phyloP scores from a whole-genome alignment of 2,113 vertebrate species.

The Cyanoderma ruficeps region DNA sequence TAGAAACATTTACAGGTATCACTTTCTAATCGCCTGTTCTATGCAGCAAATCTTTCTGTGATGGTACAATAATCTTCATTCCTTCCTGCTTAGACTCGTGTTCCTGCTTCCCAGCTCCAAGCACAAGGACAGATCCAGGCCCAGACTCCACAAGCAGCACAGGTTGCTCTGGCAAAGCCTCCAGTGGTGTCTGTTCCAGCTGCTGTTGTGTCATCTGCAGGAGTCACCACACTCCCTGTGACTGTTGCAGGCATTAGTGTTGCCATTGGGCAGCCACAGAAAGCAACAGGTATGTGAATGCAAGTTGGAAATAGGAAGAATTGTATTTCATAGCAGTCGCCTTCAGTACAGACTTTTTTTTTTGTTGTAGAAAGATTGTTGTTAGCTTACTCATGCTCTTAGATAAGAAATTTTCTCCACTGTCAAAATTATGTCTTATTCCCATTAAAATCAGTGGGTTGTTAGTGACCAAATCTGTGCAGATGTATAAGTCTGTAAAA shows the following conservation, averaged over 20 bases:
- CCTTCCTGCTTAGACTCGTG: constrained; percentile 72
- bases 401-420: neutral
- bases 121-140: constrained; percentile 82
- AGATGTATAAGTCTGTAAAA: neutral
- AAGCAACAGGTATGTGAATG: constrained; percentile 75
- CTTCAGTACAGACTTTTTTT: neutral
- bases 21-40: neutral
- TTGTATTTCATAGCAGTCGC: neutral
- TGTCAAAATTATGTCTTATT: neutral
- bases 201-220: constrained; percentile 85
- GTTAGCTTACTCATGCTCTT: neutral
- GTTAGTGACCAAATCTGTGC: neutral
- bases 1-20: neutral
- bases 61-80: constrained; percentile 56
- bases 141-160: constrained; percentile 81
- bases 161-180: constrained; percentile 89
- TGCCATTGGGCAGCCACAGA: constrained; percentile 84
- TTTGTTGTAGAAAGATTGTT: neutral
- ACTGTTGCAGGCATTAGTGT: constrained; percentile 87
- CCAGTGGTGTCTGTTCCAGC: constrained; percentile 86
- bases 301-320: neutral
- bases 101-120: constrained; percentile 81
- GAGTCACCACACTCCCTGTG: constrained; percentile 86
- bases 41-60: neutral
- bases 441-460: neutral